Evolutionary conservation across 2,113 vertebrate genomes (phyloP).

Genomic region (Mirounga angustirostris): DNA sequence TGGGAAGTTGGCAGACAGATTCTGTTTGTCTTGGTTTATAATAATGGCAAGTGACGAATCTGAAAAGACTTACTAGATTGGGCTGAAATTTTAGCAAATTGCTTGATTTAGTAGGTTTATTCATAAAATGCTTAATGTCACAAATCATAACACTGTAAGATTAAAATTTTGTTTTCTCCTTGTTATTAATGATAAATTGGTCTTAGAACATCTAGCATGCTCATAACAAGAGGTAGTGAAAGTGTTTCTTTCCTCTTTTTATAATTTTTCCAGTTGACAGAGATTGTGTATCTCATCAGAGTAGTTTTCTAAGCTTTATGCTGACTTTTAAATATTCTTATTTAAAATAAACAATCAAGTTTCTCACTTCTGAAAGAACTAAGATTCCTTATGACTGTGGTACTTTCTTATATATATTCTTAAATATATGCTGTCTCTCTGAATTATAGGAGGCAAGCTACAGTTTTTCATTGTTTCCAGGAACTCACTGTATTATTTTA

Average conservation of each 20-base stretch:
- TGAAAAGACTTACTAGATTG: background rate
- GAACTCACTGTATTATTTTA: background rate
- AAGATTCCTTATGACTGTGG: background rate
- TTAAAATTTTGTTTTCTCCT: background rate
- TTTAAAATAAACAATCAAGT: background rate
- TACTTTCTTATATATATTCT: background rate
- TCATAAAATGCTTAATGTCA: background rate
- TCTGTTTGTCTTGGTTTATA: background rate
- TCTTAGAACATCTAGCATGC: background rate
- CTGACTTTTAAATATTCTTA: background rate
- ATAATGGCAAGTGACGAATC: background rate
- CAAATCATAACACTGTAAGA: background rate
- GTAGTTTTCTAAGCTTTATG: background rate
- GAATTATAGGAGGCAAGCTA: background rate
- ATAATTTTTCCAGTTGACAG: background rate
- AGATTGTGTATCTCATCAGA: background rate
- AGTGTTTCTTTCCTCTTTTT: background rate
- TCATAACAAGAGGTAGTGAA: background rate
- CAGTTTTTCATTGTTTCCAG: background rate
- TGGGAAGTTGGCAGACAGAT: background rate
- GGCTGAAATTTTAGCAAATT: background rate
- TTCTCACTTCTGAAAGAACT: background rate
- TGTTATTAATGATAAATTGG: background rate
- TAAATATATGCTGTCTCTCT: background rate
- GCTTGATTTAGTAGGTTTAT: background rate